phyloP scores from a whole-genome alignment of 2,888 invertebrate species.

The Anthoptus insignis region DNA sequence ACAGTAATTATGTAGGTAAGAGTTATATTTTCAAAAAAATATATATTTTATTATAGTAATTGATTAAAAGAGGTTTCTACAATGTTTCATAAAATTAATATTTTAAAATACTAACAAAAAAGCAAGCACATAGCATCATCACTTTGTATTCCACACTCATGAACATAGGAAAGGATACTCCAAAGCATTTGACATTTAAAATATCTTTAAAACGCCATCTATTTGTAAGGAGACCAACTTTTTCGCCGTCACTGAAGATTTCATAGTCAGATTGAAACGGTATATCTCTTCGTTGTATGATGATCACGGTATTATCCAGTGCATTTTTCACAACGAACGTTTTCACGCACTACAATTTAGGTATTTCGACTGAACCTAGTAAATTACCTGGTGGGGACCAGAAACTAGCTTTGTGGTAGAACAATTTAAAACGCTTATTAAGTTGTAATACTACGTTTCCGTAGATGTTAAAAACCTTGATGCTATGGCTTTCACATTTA shows the following conservation, averaged over 20 bases:
- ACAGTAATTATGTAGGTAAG: too few relatives aligned
- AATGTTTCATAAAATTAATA: too few relatives aligned
- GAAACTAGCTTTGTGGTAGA: conserved; percentile 55
- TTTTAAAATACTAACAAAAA: conserved; percentile 36
- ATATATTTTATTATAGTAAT: too few relatives aligned
- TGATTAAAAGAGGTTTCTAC: too few relatives aligned
- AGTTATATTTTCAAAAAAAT: too few relatives aligned
- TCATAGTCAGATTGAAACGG: conserved; percentile 51
- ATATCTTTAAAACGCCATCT: conserved; percentile 48
- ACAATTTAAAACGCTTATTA: conserved; percentile 52
- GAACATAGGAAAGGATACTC: conserved; percentile 14
- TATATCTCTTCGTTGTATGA: conserved; percentile 12
- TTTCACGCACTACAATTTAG: not conserved
- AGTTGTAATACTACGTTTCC: conserved; percentile 70
- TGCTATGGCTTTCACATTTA: conserved; percentile 50
- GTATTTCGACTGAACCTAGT: conserved; percentile 60
- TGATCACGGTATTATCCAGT: conserved; percentile 2
- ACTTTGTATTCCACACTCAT: conserved; percentile 36
- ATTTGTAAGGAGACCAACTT: conserved; percentile 58
- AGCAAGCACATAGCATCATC: conserved; percentile 44
- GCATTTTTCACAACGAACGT: conserved; percentile 23
- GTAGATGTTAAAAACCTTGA: conserved; percentile 67
- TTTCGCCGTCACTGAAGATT: conserved; percentile 46
- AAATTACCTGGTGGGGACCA: conserved; percentile 68
- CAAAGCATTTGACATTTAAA: conserved; percentile 21